Evolutionary conservation across 2,113 vertebrate species (phyloP).

Genomic region (Lophochroa leadbeateri): DNA sequence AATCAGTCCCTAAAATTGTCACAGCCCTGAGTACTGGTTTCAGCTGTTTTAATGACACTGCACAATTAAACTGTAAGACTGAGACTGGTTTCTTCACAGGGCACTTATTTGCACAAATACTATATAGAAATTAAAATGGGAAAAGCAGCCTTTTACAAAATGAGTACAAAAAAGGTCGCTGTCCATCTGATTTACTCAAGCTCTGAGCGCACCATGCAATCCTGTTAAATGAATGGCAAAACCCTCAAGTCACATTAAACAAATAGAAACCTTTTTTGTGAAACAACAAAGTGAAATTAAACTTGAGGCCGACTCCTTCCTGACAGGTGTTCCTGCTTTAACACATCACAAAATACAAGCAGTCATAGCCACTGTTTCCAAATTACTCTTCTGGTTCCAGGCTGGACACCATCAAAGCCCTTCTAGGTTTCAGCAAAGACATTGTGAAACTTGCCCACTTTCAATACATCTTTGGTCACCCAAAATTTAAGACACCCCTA

Average conservation of each 20-base stretch:
- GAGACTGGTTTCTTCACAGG: background rate
- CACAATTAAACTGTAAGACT: background rate
- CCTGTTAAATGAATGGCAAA: conserved; percentile 22
- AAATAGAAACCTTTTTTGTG: background rate
- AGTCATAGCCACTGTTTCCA: background rate
- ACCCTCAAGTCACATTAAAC: background rate
- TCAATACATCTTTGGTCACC: background rate
- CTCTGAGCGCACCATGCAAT: background rate
- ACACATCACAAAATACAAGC: background rate
- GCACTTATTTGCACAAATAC: background rate
- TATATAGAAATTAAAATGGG: background rate
- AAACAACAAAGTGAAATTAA: background rate
- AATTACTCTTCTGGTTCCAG: background rate
- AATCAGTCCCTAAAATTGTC: background rate
- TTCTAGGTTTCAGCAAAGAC: background rate
- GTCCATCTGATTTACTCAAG: conserved; percentile 20
- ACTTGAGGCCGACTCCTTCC: background rate
- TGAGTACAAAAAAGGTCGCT: background rate
- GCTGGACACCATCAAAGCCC: background rate
- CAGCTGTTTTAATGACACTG: background rate
- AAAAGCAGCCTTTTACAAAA: background rate
- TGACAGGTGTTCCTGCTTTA: background rate
- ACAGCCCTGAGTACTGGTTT: background rate
- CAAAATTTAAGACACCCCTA: background rate
- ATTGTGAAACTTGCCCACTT: background rate